Evolutionary conservation across 1,140 invertebrate genomes (phyloP).

Genomic region (Elymnias hypermnestra): DNA sequence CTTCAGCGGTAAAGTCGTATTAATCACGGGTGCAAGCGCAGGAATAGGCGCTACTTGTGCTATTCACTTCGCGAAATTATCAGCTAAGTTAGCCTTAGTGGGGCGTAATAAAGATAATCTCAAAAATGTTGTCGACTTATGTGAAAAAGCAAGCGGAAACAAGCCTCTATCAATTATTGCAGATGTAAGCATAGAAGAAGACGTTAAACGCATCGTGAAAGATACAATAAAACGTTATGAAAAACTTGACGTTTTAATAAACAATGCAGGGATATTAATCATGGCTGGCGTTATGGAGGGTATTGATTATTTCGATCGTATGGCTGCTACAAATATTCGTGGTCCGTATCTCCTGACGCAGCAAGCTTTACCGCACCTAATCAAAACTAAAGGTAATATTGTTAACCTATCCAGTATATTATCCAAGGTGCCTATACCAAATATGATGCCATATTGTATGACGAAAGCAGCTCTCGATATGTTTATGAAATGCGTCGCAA

Average conservation of each 20-base stretch:
- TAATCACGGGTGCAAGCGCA: slow-evolving; percentile 55
- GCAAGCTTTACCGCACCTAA: slow-evolving; percentile 83
- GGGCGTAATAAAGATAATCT: slow-evolving; percentile 48
- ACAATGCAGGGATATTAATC: slow-evolving; percentile 84
- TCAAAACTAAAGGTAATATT: slow-evolving; percentile 83
- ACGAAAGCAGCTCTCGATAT: slow-evolving; percentile 90
- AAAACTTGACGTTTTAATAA: slow-evolving; percentile 83
- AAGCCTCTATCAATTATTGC: slow-evolving; percentile 76
- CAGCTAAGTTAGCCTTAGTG: slow-evolving; percentile 41
- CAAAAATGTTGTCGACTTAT: slow-evolving; percentile 76
- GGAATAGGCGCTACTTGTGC: slow-evolving; percentile 54
- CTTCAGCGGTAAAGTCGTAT: slow-evolving; percentile 50
- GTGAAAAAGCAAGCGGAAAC: slow-evolving; percentile 55
- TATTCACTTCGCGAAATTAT: slow-evolving; percentile 37
- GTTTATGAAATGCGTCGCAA: slow-evolving; percentile 82
- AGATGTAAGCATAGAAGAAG: slow-evolving; percentile 81
- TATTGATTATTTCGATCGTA: slow-evolving; percentile 82
- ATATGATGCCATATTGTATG: slow-evolving; percentile 83
- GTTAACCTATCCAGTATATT: slow-evolving; percentile 89
- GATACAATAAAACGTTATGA: slow-evolving; percentile 77
- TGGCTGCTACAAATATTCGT: slow-evolving; percentile 85
- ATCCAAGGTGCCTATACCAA: slow-evolving; percentile 78
- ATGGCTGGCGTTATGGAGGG: slow-evolving; percentile 76
- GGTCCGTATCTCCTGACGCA: slow-evolving; percentile 84
- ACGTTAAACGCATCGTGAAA: slow-evolving; percentile 78